A percentile compares a stretch with the other conserved stretches of the same genome.
phyloP scores from a whole-genome alignment of 2,888 invertebrate species.

The Lasioglossum morio region DNA sequence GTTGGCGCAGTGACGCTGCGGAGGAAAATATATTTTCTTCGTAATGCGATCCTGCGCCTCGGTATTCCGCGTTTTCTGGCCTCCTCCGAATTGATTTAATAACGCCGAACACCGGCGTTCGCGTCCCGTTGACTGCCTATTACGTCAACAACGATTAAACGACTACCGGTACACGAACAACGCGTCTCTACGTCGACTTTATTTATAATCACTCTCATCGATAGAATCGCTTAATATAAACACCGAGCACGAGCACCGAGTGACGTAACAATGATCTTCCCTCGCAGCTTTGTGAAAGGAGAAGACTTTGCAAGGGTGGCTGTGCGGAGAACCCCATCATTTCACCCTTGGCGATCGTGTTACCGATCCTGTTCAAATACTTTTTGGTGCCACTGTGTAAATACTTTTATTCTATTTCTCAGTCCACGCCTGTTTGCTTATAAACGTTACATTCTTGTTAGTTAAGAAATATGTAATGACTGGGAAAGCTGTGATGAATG shows the following conservation, averaged over 20 bases:
- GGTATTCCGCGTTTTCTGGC: slow-evolving; percentile 45
- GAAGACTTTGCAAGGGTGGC: not conserved
- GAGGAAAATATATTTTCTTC: slow-evolving; percentile 73
- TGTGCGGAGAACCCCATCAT: not conserved
- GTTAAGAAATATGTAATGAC: too few species aligned
- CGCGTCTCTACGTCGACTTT: slow-evolving; percentile 38
- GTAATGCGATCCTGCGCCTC: slow-evolving; percentile 57
- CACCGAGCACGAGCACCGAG: not conserved
- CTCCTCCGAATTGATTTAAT: slow-evolving; percentile 62
- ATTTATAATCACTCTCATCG: slow-evolving; percentile 59
- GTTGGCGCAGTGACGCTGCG: slow-evolving; percentile 65
- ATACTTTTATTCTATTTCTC: not conserved
- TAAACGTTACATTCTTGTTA: too few species aligned
- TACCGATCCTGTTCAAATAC: not conserved
- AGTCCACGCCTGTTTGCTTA: too few species aligned
- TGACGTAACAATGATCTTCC: slow-evolving; percentile 21
- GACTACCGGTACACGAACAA: slow-evolving; percentile 3
- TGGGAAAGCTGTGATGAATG: too few species aligned
- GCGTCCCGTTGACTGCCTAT: slow-evolving; percentile 24
- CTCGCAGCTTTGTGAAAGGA: not conserved
- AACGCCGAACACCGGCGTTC: slow-evolving; percentile 14
- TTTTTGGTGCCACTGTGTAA: not conserved
- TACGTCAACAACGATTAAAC: slow-evolving; percentile 39
- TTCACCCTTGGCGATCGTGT: not conserved
- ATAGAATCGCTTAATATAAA: slow-evolving; percentile 46